Conservation (phyloP, 2,113 vertebrate genomes). For the Ceyx cyanopectus region DNA sequence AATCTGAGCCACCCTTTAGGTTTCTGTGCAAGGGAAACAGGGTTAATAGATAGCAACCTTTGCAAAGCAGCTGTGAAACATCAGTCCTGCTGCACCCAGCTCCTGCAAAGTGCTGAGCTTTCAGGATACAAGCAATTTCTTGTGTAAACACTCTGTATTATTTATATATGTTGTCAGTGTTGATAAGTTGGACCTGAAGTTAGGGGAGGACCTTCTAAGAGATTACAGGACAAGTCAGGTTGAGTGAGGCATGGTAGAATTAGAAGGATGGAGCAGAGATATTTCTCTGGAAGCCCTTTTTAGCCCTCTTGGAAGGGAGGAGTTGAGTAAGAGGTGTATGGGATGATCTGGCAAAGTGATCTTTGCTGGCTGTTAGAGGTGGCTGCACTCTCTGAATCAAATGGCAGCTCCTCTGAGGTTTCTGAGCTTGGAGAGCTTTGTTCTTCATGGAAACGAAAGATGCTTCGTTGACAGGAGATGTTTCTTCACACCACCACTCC, state of each 20-base stretch:
- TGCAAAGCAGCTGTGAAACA: not conserved
- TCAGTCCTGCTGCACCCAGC: not conserved
- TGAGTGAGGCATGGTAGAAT: not conserved
- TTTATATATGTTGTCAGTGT: not conserved
- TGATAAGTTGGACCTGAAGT: not conserved
- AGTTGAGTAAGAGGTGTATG: not conserved
- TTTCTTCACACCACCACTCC: not conserved
- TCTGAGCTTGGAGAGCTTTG: not conserved
- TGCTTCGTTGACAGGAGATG: not conserved
- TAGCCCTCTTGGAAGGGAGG: not conserved
- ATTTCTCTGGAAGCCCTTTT: not conserved
- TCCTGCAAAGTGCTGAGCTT: slow-evolving; percentile 6
- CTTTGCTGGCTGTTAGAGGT: not conserved
- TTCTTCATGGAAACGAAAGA: not conserved
- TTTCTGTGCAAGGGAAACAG: not conserved
- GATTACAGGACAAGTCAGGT: not conserved
- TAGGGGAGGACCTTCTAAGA: not conserved
- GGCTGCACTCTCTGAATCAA: not conserved
- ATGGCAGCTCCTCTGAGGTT: not conserved
- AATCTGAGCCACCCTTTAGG: not conserved
- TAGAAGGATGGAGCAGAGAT: not conserved
- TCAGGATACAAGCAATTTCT: not conserved
- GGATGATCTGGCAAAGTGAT: not conserved
- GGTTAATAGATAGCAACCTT: not conserved
- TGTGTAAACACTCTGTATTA: slow-evolving; percentile 12